A percentile compares a stretch with the other conserved stretches of the same genome.
Conservation (phyloP, 2,797 vertebrate species). For the Helostoma temminkii region DNA sequence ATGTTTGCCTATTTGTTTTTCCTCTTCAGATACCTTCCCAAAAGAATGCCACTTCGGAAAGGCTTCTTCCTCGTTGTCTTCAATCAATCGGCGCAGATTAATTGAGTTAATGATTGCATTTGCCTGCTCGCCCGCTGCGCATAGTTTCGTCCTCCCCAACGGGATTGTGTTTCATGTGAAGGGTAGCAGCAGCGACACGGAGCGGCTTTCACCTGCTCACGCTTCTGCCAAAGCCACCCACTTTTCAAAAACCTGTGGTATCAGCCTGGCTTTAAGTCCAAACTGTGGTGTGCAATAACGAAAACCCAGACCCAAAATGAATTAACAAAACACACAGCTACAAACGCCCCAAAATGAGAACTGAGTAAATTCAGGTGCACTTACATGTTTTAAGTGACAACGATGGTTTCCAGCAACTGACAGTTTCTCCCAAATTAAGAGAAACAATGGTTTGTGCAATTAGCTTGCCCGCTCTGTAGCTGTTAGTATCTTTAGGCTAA, state of each 20-base stretch:
- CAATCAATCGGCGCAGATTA: constrained; percentile 27
- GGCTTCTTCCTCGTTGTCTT: constrained; percentile 9
- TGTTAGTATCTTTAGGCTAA: not conserved
- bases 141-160: constrained; percentile 65
- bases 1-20: constrained; percentile 15
- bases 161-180: constrained; percentile 60
- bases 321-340: accelerated
- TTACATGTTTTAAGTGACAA: constrained; percentile 64
- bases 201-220: constrained; percentile 81
- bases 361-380: constrained; percentile 10
- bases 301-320: not conserved
- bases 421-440: constrained; percentile 19
- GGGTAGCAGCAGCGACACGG: constrained; percentile 82
- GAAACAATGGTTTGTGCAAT: not conserved
- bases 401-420: constrained; percentile 5
- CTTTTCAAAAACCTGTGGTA: constrained; percentile 37
- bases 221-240: constrained; percentile 27
- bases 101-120: constrained; percentile 67
- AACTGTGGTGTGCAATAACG: not conserved
- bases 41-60: constrained; percentile 13
- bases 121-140: constrained; percentile 38
- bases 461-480: not conserved
- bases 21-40: not conserved
- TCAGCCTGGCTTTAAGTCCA: not conserved
- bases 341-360: accelerated